Evolutionary conservation across 1,140 invertebrate genomes (phyloP), one percentile per base, ranked within the genome.

Genomic region (Zaprionus africanus): DNA sequence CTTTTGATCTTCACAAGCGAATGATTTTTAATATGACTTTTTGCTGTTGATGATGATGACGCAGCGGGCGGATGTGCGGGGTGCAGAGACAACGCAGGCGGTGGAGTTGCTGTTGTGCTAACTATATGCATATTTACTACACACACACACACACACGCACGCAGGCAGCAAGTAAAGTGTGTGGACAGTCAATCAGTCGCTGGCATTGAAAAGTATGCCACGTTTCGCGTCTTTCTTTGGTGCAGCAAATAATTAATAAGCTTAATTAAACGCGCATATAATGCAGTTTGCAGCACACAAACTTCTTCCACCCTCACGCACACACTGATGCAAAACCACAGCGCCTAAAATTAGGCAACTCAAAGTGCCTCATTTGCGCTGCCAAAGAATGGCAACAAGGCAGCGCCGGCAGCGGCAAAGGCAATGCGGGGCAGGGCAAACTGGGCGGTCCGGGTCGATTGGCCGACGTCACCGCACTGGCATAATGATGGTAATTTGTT

Each of bases 1-100:
- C 90, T 91, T 91, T 91, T 91, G 90, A 91, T 91, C 90, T 91
- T 91, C 82, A 91, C 90, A 91, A 91, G 84, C 82, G 90, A 91
- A 91, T 91, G 90, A 91, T 91, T 91, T 91, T 91, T 91, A 91
- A 91, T 91, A 91, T 86, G 71, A 82, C 72, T 86, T 90, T 90
- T 85, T 91, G 66, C 69, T 69, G 75, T 36, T 66, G 71, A 66
- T 43, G 64, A 41, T 24, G 62, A 65, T 12, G 64, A 49, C 4
- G 46, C 19, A 24, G 46, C 12, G 17, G 7, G 12, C 5, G 46
- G 19, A 28, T 2, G 15, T 9, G 9, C 7, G 17, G 34, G 12
- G 34, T 15, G 31, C 4, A 34, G 31, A 34, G 31, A 34, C 9
- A 34, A 9, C 4, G 31, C 2, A 34, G 31, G 31, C 31, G 9